Base-by-base conservation (phyloP, 2,113 vertebrate genomes). In the Grantiella picta region DNA sequence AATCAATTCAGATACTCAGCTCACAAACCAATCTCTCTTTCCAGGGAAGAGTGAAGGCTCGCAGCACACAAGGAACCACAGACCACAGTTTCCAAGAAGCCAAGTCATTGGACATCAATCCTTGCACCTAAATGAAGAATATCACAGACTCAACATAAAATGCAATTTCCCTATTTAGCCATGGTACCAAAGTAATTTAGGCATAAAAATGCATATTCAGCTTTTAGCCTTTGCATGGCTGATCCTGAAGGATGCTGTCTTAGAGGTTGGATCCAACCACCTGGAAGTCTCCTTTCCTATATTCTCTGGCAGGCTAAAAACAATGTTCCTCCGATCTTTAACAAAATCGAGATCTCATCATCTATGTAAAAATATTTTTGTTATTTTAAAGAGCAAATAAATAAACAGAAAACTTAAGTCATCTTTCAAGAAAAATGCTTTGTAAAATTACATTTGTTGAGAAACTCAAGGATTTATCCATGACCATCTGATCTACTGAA, bases 401-500 rank as follows among this genome's bases (percentile, higher is more conserved):
- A 4, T 25, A 79, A 54, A 23, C 19, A 84, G 7, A 63, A 81
- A 84, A 66, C 18, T 77, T 5, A 82, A 82, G 14, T 27, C 18
- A 49, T 5, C 22, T 71, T 86, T 42, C 4, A 82, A 60, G 47
- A 71, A 76, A 28, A 12, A 8, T 6, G 31, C 17, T 77, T 35
- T 38, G 8, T 53, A 71, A 75, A 66, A 70, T 35, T 24, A 40
- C 1, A 9, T 21, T 56, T 82, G 8, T 20, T 68, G 56, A 82
- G 44, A 78, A 87, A 27, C 28, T 33, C 20, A 42, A 63, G 40
- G 33, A 71, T 60, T 81, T 68, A 63, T 44, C 61, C 24, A 35
- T 2, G 21, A 57, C 18, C 24, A 61, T 15, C n/a, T 2, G 1
- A 82, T 25, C 29, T 57, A 52, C 8, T 0, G 0, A 75, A 64